A percentile compares a stretch with the other conserved stretches of the same genome.
Evolutionary conservation across 2,888 invertebrate species (phyloP).

Genomic region (Sinodicranocentrus sp.): DNA sequence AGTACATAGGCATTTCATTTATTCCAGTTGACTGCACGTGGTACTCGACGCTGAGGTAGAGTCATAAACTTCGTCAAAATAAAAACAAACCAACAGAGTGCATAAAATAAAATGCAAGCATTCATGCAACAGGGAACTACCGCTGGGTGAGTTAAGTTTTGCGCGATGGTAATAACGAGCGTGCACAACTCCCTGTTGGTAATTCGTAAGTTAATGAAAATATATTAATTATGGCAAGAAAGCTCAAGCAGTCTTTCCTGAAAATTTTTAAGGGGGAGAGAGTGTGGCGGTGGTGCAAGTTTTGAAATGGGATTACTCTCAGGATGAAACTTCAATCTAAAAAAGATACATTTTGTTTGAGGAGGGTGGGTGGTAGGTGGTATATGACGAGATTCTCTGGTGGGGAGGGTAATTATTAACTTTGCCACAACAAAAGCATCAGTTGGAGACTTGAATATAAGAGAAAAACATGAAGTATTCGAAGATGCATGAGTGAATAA

Average conservation of each 20-base stretch:
- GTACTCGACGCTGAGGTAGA: slow-evolving; percentile 34
- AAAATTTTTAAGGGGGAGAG: background rate
- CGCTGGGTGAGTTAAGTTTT: background rate
- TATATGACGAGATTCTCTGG: no score
- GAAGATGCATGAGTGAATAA: background rate
- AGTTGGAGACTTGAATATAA: no score
- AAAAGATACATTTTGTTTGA: no score
- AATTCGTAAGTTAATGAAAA: slow-evolving; percentile 27
- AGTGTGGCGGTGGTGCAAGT: no score
- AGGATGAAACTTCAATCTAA: no score
- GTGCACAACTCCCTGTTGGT: slow-evolving; percentile 5
- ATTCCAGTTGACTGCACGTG: slow-evolving; percentile 54
- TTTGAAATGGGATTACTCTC: no score
- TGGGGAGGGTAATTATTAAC: no score
- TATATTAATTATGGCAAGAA: slow-evolving; percentile 25
- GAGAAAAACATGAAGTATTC: background rate
- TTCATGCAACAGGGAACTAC: background rate
- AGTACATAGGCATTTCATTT: background rate
- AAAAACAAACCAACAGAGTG: background rate
- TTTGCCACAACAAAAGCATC: no score
- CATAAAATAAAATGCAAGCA: background rate
- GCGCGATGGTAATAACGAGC: background rate
- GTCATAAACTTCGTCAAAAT: slow-evolving; percentile 44
- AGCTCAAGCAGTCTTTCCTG: slow-evolving; percentile 1
- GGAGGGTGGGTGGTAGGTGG: no score